Percentiles rank a stretch among this genome's conserved stretches.
Evolutionary conservation across 2,113 vertebrate genomes (phyloP).

Genomic region (Ranitomeya variabilis): DNA sequence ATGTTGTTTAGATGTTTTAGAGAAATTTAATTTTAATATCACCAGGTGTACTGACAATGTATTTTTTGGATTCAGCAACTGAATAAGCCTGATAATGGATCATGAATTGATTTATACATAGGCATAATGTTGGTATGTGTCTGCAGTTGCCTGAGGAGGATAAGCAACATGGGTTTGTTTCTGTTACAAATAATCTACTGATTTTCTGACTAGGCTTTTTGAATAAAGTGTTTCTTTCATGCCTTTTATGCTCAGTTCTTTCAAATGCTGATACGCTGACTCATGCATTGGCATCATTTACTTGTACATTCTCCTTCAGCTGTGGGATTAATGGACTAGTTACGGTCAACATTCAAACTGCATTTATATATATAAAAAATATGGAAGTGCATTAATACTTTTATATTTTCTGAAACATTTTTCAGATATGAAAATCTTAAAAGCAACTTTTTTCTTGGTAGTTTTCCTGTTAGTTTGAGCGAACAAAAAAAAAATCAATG

Average conservation of each 20-base stretch:
- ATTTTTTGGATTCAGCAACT: constrained; percentile 25
- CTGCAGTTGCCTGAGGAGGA: constrained; percentile 7
- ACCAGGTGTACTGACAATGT: constrained; percentile 22
- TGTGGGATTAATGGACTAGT: constrained; percentile 29
- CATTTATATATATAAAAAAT: not conserved
- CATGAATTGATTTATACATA: constrained; percentile 15
- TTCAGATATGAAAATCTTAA: too few relatives aligned
- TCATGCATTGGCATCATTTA: constrained; percentile 26
- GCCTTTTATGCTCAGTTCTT: constrained; percentile 18
- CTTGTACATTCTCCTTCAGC: constrained; percentile 17
- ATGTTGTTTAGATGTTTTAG: not conserved
- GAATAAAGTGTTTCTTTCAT: constrained; percentile 23
- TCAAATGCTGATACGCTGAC: constrained; percentile 47
- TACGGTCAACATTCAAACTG: not conserved
- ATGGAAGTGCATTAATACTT: not conserved
- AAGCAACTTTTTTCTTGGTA: not conserved
- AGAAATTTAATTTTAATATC: constrained; percentile 27
- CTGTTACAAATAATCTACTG: constrained; percentile 27
- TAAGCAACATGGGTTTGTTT: constrained; percentile 18
- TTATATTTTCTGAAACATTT: not conserved
- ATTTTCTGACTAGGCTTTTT: constrained; percentile 6
- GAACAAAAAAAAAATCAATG: too few relatives aligned
- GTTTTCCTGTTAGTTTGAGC: not conserved
- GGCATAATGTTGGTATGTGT: constrained; percentile 23
- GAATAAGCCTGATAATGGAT: constrained; percentile 34